Evolutionary conservation across 2,888 invertebrate genomes (phyloP).

Genomic region (Drosophila mercatorum): DNA sequence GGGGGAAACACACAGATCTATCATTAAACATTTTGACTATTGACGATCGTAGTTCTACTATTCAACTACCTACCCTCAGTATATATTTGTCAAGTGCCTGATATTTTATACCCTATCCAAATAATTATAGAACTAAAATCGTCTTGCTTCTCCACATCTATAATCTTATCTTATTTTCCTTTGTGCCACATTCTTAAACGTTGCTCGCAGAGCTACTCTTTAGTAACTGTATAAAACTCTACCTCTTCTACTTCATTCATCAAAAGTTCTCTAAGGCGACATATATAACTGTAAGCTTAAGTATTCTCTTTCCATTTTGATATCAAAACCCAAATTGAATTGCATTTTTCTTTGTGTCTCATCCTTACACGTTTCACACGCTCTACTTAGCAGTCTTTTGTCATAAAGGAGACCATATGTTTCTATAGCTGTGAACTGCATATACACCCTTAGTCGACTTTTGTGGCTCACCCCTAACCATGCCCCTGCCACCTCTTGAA

Average conservation of each 20-base stretch:
- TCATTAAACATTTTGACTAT: no score
- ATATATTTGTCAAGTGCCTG: no score
- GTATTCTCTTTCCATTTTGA: background rate
- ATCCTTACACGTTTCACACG: slow-evolving; percentile 6
- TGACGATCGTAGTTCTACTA: no score
- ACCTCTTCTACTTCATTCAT: background rate
- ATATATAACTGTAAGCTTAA: background rate
- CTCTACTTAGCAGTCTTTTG: background rate
- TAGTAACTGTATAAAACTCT: no score
- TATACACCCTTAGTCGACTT: background rate
- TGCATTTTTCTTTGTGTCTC: slow-evolving; percentile 4
- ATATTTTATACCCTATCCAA: no score
- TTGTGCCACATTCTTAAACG: background rate
- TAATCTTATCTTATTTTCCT: background rate
- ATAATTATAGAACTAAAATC: no score
- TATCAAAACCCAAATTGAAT: background rate
- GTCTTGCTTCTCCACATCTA: no score
- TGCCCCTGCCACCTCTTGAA: background rate
- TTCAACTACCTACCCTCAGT: no score
- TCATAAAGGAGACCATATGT: background rate
- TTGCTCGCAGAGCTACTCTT: no score
- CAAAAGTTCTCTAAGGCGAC: no score
- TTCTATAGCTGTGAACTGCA: background rate
- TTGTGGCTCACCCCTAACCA: background rate
- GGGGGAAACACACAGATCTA: no score